Evolutionary conservation across 2,888 invertebrate genomes (phyloP).

Genomic region (Cryptus viduatorius): DNA sequence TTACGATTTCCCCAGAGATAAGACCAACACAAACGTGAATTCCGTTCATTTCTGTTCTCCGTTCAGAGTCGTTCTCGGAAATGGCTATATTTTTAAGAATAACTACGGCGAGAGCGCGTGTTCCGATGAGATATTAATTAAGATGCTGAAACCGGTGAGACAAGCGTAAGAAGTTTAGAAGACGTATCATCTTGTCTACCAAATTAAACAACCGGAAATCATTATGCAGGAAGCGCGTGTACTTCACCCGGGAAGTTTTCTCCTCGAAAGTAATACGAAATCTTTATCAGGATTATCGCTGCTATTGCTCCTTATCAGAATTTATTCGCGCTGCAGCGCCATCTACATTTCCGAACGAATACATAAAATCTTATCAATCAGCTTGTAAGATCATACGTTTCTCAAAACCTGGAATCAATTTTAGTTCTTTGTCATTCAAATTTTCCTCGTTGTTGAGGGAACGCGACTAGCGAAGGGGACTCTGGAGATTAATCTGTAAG

Average conservation of each 20-base stretch:
- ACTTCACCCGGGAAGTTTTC: neutral
- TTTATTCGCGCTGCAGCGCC: neutral
- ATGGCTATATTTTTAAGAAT: slow-evolving; percentile 49
- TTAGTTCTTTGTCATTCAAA: slow-evolving; percentile 27
- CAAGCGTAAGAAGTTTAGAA: slow-evolving; percentile 6
- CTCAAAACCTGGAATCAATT: neutral
- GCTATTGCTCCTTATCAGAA: too few species aligned
- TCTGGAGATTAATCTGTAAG: slow-evolving; percentile 46
- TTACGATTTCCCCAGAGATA: slow-evolving; percentile 77
- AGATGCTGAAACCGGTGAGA: neutral
- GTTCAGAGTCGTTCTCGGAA: slow-evolving; percentile 24
- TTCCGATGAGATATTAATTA: neutral
- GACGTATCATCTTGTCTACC: neutral
- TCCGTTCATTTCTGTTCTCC: slow-evolving; percentile 48
- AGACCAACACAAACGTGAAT: slow-evolving; percentile 57
- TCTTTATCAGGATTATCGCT: too few species aligned
- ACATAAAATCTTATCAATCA: neutral
- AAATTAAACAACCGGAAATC: slow-evolving; percentile 7
- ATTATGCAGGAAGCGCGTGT: neutral
- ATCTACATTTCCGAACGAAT: neutral
- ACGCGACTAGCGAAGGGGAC: neutral
- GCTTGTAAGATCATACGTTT: neutral
- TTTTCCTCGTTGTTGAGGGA: slow-evolving; percentile 17
- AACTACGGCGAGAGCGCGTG: slow-evolving; percentile 56
- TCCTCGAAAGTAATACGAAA: neutral